Evolutionary conservation across 2,113 vertebrate species (phyloP).

Genomic region (Oncorhynchus kisutch): DNA sequence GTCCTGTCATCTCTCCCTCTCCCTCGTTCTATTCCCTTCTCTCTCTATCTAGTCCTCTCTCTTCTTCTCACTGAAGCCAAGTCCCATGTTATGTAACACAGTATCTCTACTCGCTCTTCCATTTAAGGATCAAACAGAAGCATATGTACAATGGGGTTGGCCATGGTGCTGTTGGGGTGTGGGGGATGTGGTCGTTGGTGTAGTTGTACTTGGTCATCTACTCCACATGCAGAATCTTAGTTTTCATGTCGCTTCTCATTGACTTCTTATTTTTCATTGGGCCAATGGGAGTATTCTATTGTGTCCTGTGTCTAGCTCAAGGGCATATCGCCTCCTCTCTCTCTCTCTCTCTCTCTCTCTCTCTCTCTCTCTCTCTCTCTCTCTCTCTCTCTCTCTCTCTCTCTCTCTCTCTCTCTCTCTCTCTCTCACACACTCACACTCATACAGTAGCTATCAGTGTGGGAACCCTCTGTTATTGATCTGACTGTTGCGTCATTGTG

Average conservation of each 20-base stretch:
- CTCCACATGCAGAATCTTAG: too few relatives aligned
- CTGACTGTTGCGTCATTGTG: constrained; percentile 36
- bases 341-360: background rate
- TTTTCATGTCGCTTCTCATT: too few relatives aligned
- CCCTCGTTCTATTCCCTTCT: constrained; percentile 1
- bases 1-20: constrained; percentile 14
- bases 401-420: background rate
- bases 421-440: background rate
- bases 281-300: constrained; percentile 4
- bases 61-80: background rate
- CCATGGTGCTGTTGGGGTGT: background rate
- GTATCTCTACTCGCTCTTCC: background rate
- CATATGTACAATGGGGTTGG: background rate
- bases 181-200: too few relatives aligned
- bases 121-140: background rate
- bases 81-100: constrained; percentile 1
- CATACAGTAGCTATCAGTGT: background rate
- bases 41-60: background rate
- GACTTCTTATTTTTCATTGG: too few relatives aligned
- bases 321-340: background rate
- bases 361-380: background rate
- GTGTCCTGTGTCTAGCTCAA: background rate
- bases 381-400: background rate
- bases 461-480: background rate
- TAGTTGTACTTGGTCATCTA: too few relatives aligned